Evolutionary conservation across 2,888 invertebrate genomes (phyloP).

Genomic region (Cordylochernes scorpioides): DNA sequence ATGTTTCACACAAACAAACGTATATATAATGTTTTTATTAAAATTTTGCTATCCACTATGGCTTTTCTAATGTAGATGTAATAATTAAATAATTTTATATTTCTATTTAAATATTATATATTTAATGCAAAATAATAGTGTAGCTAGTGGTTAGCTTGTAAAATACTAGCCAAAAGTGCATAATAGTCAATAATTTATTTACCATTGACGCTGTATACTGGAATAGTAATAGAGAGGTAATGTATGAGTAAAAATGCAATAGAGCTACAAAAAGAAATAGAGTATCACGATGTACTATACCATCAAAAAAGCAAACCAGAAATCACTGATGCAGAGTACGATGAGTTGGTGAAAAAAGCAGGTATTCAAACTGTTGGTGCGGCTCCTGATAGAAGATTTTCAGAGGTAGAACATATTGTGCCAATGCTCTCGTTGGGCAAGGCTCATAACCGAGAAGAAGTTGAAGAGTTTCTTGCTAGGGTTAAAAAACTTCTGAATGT

Average conservation of each 20-base stretch:
- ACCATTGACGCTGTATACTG: constrained; percentile 1
- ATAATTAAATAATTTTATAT: neutral
- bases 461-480: constrained; percentile 1
- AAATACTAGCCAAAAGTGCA: neutral
- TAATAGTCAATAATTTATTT: neutral
- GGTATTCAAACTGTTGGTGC: neutral
- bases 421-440: neutral
- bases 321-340: neutral
- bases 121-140: neutral
- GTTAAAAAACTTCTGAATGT: constrained; percentile 1
- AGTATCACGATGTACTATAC: neutral
- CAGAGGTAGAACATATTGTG: neutral
- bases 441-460: neutral
- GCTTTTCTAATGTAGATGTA: neutral
- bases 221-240: constrained; percentile 1
- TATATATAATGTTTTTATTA: neutral
- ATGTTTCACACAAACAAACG: neutral
- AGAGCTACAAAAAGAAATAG: constrained; percentile 1
- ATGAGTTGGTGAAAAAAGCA: neutral
- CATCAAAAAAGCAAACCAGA: neutral
- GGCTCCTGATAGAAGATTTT: neutral
- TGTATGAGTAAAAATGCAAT: neutral
- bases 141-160: neutral
- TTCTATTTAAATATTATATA: constrained; percentile 1
- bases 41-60: neutral